Evolutionary conservation across 2,113 vertebrate genomes (phyloP), one percentile per base, ranked within the genome.

Genomic region (Phaetusa simplex): DNA sequence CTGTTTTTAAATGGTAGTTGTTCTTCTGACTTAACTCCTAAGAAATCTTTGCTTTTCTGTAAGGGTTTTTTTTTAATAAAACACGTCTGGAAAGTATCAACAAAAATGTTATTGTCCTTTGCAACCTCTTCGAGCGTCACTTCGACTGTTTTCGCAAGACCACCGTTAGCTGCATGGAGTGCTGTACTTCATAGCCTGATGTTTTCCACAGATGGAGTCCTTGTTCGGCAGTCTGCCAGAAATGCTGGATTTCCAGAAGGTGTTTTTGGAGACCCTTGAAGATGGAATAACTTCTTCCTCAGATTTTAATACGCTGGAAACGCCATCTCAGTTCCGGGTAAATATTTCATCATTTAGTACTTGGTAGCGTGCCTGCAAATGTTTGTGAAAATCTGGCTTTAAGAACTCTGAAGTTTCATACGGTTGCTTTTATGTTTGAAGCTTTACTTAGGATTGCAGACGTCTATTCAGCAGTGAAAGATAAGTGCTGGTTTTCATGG

Each of bases 201-300:
- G 61, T 79, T 92, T 40, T 90, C 71, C 69, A 34, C 74, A 99
- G 99, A 99, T 99, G 99, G 99, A 99, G 91, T 99, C 99, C n/a
- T 98, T 99, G 90, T 99, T 99, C 17, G 99, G 99, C 82, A 99
- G 99, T 86, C 97, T 99, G 95, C 99, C 99, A 27, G 99, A 99
- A 98, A 99, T 99, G 99, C 94, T 99, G 90, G 98, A 99, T 96
- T 99, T 99, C 97, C 99, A 99, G 97, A 99, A 99, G 96, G 99
- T 99, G 83, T 99, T 99, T 97, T 97, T 99, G 70, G 99, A 99
- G 98, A 99, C 99, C 2, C 97, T 99, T 73, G 99, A 99, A 96
- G 99, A 99, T 91, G 98, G 99, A 94, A 99, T 99, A 52, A 98
- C 99, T 34, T 99, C 98, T 11, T 99, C 99, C 14, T 99, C 99